A percentile compares a stretch with the other conserved stretches of the same genome.
These are phyloP conservation scores for Furcula furcula DNA, from an alignment of 2,888 invertebrate genomes.

Conservation along the genomic window DNA sequence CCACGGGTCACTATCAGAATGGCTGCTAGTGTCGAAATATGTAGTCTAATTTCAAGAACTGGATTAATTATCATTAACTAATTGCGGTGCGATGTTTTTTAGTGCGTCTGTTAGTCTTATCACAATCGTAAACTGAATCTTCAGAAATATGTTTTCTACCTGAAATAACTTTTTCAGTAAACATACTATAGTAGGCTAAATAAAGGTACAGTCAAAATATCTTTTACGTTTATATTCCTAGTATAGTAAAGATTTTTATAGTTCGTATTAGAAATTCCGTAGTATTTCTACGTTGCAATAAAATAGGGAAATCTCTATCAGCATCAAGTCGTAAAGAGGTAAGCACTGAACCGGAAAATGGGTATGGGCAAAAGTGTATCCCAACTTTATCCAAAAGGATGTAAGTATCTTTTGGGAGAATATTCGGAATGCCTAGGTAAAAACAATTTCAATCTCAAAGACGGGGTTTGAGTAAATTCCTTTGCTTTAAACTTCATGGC, in stretches of 20 bases:
- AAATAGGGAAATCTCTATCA: slow-evolving; percentile 32
- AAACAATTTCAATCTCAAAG: slow-evolving; percentile 28
- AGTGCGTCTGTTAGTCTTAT: no score
- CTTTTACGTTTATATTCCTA: no score
- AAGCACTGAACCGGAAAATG: slow-evolving; percentile 39
- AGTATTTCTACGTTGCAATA: slow-evolving; percentile 26
- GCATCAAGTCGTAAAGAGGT: slow-evolving; percentile 34
- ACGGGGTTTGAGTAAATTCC: slow-evolving; percentile 12
- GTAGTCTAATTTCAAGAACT: no score
- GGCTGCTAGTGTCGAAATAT: no score
- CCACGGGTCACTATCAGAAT: no score
- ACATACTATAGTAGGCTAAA: no score
- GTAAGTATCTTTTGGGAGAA: slow-evolving; percentile 25
- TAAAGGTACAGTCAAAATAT: no score
- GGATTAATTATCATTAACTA: no score
- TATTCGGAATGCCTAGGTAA: slow-evolving; percentile 31
- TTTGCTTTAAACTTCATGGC: slow-evolving; percentile 13
- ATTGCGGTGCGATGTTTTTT: no score
- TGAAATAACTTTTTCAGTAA: no score
- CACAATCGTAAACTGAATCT: no score
- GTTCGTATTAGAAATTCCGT: slow-evolving; percentile 1
- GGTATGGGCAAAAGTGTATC: slow-evolving; percentile 34
- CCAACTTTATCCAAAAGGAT: slow-evolving; percentile 34
- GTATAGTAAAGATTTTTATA: background rate
- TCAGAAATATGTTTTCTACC: no score